Evolutionary conservation across 2,888 invertebrate species (phyloP).

Genomic region (Morpho achilles): DNA sequence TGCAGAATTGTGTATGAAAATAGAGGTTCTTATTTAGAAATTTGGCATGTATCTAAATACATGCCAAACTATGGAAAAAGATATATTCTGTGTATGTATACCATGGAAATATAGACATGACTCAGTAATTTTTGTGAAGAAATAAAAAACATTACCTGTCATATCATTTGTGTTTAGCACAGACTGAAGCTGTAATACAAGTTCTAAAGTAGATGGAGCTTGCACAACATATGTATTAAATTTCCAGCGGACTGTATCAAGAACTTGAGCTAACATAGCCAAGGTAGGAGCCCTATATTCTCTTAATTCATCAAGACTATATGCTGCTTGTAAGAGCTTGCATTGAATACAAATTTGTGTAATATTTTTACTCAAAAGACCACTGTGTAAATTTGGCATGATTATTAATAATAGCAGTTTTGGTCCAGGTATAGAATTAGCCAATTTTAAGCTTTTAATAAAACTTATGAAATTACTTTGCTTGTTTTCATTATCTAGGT

Average conservation of each 20-base stretch:
- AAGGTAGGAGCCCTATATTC: conserved; percentile 60
- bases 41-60: too few species aligned
- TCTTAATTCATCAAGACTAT: conserved; percentile 44
- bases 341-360: conserved; percentile 44
- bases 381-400: conserved; percentile 60
- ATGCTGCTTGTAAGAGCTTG: conserved; percentile 45
- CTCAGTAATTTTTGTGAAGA: too few species aligned
- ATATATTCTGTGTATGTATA: too few species aligned
- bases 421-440: conserved; percentile 42
- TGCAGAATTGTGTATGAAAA: too few species aligned
- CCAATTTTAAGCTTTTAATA: conserved; percentile 46
- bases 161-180: conserved; percentile 47
- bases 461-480: conserved; percentile 51
- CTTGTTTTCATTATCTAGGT: conserved; percentile 41
- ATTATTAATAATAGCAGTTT: conserved; percentile 54
- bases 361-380: conserved; percentile 45
- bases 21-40: too few species aligned
- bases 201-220: conserved; percentile 46
- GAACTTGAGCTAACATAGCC: conserved; percentile 60
- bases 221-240: conserved; percentile 44
- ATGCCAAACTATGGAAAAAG: too few species aligned
- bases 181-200: conserved; percentile 46
- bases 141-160: conserved; percentile 1
- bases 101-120: too few species aligned
- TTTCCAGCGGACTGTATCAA: conserved; percentile 58